Conservation (phyloP, 2,797 vertebrate genomes). For the Microctenopoma lineatum region DNA sequence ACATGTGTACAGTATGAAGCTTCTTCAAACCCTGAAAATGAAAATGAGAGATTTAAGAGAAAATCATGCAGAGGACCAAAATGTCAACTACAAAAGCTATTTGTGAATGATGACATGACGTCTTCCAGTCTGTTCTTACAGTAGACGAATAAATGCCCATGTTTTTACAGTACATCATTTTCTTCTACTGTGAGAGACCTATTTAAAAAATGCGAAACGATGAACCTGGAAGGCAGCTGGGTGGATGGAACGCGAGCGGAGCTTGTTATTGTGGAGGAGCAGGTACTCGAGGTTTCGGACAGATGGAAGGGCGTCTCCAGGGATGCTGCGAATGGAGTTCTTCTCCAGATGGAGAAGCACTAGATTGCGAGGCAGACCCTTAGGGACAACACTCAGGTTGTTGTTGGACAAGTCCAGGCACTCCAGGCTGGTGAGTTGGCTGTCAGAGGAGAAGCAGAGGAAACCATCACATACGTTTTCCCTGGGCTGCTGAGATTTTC, state of each 20-base stretch:
- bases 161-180: not conserved
- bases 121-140: not conserved
- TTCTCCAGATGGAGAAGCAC: slow-evolving; percentile 96
- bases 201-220: not conserved
- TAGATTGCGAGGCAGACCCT: slow-evolving; percentile 91
- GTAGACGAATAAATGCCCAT: not conserved
- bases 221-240: slow-evolving; percentile 86
- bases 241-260: slow-evolving; percentile 91
- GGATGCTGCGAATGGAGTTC: slow-evolving; percentile 90
- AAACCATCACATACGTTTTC: slow-evolving; percentile 12
- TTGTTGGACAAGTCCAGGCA: slow-evolving; percentile 97
- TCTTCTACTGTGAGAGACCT: not conserved
- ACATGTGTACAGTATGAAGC: slow-evolving; percentile 96
- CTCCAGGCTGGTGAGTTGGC: slow-evolving; percentile 91
- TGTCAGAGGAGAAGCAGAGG: slow-evolving; percentile 44
- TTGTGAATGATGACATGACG: not conserved
- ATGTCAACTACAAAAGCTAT: not conserved
- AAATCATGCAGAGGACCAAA: not conserved
- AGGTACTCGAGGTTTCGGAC: slow-evolving; percentile 94
- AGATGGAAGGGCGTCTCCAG: slow-evolving; percentile 86
- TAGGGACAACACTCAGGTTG: slow-evolving; percentile 91
- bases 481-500: not conserved
- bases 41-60: not conserved
- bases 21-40: slow-evolving; percentile 88
- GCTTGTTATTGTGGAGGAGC: slow-evolving; percentile 95